Conservation (phyloP, 2,888 invertebrate genomes). For the Eupelmus urozonus region DNA sequence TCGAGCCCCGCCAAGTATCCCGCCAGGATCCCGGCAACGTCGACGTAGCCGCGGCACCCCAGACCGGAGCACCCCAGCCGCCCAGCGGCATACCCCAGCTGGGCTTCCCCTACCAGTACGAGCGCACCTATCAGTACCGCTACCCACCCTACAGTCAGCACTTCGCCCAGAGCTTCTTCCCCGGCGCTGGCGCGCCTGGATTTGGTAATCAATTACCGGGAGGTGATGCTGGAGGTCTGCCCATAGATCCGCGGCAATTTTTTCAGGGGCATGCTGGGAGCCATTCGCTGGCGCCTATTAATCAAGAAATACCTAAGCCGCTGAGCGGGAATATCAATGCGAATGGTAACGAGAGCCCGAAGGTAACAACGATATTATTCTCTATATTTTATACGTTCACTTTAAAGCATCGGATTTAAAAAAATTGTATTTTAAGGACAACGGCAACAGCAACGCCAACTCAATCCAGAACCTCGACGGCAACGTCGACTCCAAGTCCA, state of each 20-base stretch:
- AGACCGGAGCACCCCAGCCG: background rate
- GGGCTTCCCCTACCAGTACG: constrained; percentile 51
- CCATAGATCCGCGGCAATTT: constrained; percentile 44
- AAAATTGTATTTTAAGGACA: constrained; percentile 8
- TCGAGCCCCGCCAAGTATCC: constrained; percentile 22
- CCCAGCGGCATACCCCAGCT: background rate
- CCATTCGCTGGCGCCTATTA: background rate
- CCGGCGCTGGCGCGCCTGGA: background rate
- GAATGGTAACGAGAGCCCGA: constrained; percentile 10
- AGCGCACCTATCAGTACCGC: constrained; percentile 44
- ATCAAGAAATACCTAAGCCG: constrained; percentile 1
- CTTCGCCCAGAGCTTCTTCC: constrained; percentile 33
- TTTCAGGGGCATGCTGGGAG: constrained; percentile 22
- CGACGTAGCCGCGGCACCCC: background rate
- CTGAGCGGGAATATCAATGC: constrained; percentile 2
- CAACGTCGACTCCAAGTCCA: constrained; percentile 52
- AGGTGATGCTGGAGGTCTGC: constrained; percentile 4
- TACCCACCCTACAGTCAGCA: constrained; percentile 50
- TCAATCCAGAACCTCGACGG: constrained; percentile 24
- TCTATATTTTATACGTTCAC: too few species aligned
- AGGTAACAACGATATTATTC: constrained; percentile 30
- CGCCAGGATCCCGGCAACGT: too few species aligned
- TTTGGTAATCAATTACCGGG: constrained; percentile 15
- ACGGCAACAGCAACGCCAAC: constrained; percentile 18
- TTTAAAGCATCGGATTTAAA: background rate